Base-by-base conservation (phyloP, 2,888 invertebrate species). In the Molorchus minor region DNA sequence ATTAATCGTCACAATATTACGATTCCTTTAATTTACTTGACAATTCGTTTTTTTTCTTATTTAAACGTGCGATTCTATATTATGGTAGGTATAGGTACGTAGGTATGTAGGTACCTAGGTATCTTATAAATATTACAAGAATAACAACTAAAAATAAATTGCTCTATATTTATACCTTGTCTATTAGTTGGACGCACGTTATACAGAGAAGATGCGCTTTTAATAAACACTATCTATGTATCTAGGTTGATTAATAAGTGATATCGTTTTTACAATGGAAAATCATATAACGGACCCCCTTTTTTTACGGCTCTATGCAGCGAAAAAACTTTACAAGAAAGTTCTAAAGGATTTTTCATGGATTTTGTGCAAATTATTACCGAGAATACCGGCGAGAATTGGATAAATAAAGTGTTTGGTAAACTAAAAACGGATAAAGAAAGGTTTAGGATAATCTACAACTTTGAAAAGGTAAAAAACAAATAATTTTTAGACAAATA, bases 291-390 rank as follows among this genome's bases (percentile, higher is more conserved):
- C n/a, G n/a, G n/a, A n/a, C n/a, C n/a, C n/a, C n/a, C n/a, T n/a
- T n/a, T n/a, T n/a, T n/a, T n/a, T n/a, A n/a, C n/a, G n/a, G n/a
- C n/a, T n/a, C n/a, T 87, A 29, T 93, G 93, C 79, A 91, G 90
- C 71, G 85, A 87, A 70, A 86, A 87, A 59, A 93, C 93, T 0
- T 83, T 93, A 0, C 91, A 89, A 77, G 88, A 91, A 0, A 87
- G 88, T 68, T 83, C 84, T 59, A 87, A 88, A 70, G 93, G 93
- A 0, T 93, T 93, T 79, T 92, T 93, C 76, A 82, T 85, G 64
- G 85, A 84, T 36, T 85, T 91, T 63, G 86, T 84, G 16, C 84
- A 88, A 45, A 83, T 86, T 67, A 84, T 91, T 15, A 82, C 82
- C 0, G 77, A 83, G 5, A 67, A 82, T 17, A 86, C 83, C 0